These are phyloP conservation scores for Ashinkailepas kermadecensis DNA, from an alignment of 2,888 invertebrate genomes.

Conservation along the genomic window DNA sequence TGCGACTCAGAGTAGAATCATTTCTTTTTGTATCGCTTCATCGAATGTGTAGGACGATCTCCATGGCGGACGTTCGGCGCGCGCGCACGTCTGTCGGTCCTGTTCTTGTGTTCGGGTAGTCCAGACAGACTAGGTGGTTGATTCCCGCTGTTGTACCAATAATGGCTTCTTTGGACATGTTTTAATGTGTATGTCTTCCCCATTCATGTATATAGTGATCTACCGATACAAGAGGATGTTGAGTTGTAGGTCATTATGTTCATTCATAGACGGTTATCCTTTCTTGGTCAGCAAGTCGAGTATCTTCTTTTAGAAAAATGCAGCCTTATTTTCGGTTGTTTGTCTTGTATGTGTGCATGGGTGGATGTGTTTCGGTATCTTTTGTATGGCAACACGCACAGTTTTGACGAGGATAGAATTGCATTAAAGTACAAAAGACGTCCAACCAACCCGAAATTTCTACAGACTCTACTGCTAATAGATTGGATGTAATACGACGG, in stretches of 20 bases:
- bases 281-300: not conserved
- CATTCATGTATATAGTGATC: not conserved
- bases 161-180: not conserved
- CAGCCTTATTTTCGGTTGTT: not conserved
- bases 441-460: not conserved
- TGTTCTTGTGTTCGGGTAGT: not conserved
- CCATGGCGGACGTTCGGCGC: not conserved
- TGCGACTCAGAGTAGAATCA: conserved; percentile 7
- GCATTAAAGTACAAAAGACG: not conserved
- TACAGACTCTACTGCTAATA: not conserved
- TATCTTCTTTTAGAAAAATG: not conserved
- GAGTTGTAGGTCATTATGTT: conserved; percentile 2
- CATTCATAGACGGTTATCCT: not conserved
- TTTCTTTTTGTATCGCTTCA: conserved; percentile 17
- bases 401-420: not conserved
- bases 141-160: not conserved
- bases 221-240: not conserved
- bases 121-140: not conserved
- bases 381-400: not conserved
- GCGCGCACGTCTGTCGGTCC: not conserved
- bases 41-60: conserved; percentile 13
- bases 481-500: not conserved
- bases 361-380: conserved; percentile 11
- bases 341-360: not conserved
- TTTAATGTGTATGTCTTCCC: conserved; percentile 9